phyloP scores from a whole-genome alignment of 1,140 invertebrate species.

The Listronotus oregonensis region DNA sequence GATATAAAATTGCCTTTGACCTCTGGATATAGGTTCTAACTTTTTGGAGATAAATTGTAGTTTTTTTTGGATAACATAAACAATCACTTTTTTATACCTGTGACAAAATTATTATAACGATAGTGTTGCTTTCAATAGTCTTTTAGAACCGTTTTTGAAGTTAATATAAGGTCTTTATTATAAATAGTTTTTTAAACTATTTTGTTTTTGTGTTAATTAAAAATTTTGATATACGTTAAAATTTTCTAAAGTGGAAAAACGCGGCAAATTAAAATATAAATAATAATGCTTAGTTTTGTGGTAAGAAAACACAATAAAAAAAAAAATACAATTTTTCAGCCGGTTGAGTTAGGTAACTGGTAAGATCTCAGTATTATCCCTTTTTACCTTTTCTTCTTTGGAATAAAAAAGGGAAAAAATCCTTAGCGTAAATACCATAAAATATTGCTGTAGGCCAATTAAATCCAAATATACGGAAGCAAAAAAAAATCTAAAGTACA shows the following conservation, averaged over 20 bases:
- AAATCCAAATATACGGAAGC: constrained; percentile 5
- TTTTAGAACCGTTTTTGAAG: too few species aligned
- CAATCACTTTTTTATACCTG: too few species aligned
- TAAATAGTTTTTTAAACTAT: too few species aligned
- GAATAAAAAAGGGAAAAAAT: constrained; percentile 8
- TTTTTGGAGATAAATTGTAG: too few species aligned
- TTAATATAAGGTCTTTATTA: too few species aligned
- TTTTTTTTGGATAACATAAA: too few species aligned
- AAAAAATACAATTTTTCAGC: constrained; percentile 2
- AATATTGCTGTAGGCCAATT: constrained; percentile 12
- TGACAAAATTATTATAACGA: too few species aligned
- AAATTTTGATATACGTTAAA: neutral
- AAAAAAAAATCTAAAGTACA: neutral
- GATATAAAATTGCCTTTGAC: too few species aligned
- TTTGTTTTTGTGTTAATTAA: too few species aligned
- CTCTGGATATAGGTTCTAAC: too few species aligned
- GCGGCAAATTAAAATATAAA: too few species aligned
- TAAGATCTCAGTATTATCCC: neutral
- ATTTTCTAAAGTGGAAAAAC: neutral
- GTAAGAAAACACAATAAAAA: constrained; percentile 1
- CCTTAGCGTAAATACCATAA: constrained; percentile 6
- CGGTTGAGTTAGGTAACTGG: neutral
- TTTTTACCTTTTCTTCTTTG: neutral
- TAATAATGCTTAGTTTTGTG: neutral
- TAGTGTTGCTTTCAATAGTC: too few species aligned